Base-by-base conservation (phyloP, 2,888 invertebrate species). In the Eueremaeus valkanovi region DNA sequence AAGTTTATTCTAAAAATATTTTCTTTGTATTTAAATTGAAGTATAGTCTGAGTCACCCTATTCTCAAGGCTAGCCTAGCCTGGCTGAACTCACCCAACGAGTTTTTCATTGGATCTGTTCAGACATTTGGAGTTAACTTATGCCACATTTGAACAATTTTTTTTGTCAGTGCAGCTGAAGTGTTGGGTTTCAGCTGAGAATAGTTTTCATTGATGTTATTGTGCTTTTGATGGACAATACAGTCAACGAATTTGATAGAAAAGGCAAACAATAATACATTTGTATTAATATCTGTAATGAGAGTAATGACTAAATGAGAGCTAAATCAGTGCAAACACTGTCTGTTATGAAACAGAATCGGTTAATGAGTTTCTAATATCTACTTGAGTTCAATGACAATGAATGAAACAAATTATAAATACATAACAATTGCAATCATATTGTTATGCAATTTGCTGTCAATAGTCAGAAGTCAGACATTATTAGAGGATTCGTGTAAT, bases 401-500 rank as follows among this genome's bases (percentile, higher is more conserved):
- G 49, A 49, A 21, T 49, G n/a, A 49, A 58, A 58, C 18, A 24
- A 27, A 27, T 24, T 58, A 58, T 58, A 58, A 13, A 29, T 58
- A 29, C 29, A 45, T 3, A 55, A 8, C 55, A 55, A 55, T 55
- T 21, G 55, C 13, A 8, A n/a, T n/a, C n/a, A 27, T 55, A 8
- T 55, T 66, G n/a, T n/a, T 36, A 3, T n/a, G 13, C n/a, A n/a
- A 33, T n/a, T 36, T 66, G 13, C 3, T 8, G 6, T 9, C 63
- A 33, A 13, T 42, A 2, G 42, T 16, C 8, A 1, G 40, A 24
- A 70, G 27, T 70, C 45, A 70, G 27, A 45, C 70, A 42, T 51
- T 51, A 6, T 18, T 9, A 16, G 24, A n/a, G 29, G 13, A 13
- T 70, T 42, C 51, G 21, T 75, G 75, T 61, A 58, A 75, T 66